These are phyloP conservation scores for Smutsia temminckii DNA, from an alignment of 2,797 vertebrate species.

Conservation along the genomic window DNA sequence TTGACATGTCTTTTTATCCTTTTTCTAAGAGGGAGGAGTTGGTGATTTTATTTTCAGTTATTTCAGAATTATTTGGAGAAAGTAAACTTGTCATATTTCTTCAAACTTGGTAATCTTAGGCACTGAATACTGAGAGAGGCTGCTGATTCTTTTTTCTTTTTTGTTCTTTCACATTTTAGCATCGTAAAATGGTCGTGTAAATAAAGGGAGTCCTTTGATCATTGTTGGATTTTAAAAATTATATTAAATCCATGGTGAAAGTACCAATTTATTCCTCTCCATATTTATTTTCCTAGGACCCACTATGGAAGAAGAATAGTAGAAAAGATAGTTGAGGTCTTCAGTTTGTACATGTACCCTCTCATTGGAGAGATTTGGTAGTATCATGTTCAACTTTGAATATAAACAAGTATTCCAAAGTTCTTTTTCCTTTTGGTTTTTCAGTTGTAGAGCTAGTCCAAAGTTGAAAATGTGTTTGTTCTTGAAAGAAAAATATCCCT, in stretches of 20 bases:
- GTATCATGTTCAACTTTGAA: slow-evolving; percentile 25
- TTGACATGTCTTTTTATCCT: neutral
- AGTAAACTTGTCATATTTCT: neutral
- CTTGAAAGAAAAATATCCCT: slow-evolving; percentile 70
- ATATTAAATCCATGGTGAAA: neutral
- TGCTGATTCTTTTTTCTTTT: neutral
- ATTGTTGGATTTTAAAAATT: slow-evolving; percentile 5
- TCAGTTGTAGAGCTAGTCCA: slow-evolving; percentile 51
- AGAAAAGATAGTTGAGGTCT: neutral
- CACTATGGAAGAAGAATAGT: neutral
- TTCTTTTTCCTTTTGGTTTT: slow-evolving; percentile 58
- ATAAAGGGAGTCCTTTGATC: neutral
- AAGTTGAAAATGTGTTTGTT: slow-evolving; percentile 69
- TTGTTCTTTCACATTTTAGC: neutral
- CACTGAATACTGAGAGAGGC: neutral
- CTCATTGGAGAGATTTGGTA: neutral
- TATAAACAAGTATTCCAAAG: slow-evolving; percentile 54
- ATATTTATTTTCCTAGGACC: neutral
- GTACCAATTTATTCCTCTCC: neutral
- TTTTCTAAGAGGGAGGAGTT: slow-evolving; percentile 1
- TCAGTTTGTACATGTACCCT: neutral
- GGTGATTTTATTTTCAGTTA: neutral
- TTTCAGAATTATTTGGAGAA: slow-evolving; percentile 51
- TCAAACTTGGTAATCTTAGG: neutral
- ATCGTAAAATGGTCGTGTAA: neutral